Base-by-base conservation (phyloP, 1,140 invertebrate species). In the Ladona fulva region DNA sequence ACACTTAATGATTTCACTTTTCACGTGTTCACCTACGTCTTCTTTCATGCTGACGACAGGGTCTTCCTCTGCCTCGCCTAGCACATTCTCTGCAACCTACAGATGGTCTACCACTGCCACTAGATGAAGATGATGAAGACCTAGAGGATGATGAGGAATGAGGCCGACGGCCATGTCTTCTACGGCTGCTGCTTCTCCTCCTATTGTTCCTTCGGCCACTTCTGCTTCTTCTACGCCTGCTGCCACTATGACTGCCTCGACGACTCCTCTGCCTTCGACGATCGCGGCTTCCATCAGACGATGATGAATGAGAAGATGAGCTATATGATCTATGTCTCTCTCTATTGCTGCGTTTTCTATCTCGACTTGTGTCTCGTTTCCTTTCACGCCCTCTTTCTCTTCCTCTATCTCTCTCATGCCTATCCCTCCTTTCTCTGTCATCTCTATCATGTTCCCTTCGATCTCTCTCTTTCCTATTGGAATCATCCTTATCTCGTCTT, bases 171-270 rank as follows among this genome's bases (percentile, higher is more conserved):
- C 42, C 42, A 22, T 76, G 75, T 42, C n/a, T 25, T 42, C 42
- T 76, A 42, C 75, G 75, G 12, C 42, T 76, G 12, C n/a, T 76
- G 7, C 42, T 25, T 19, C n/a, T 42, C 42, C 25, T 42, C 29
- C 25, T 42, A 8, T 25, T 24, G 25, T 44, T 14, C 44, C 77
- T n/a, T 25, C 66, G 52, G 77, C 79, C 24, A 73, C 74, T 78
- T 77, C 52, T 12, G 5, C 42, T 52, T 22, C 25, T 77, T 10
- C 42, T 52, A 24, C 79, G 76, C 8, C 16, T 22, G 14, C 79
- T 76, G 24, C 73, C 78, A 44, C 78, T 80, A 73, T 80, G 80
- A 77, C 80, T 80, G 74, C 79, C 80, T 76, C 79, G 0, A 77
- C 77, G 24, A 25, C 14, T 59, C 24, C 29, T 24, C n/a, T 59